Percentiles rank a stretch among this genome's conserved stretches.
Evolutionary conservation across 2,888 invertebrate genomes (phyloP).

Genomic region (Gandaritis pyraliata): DNA sequence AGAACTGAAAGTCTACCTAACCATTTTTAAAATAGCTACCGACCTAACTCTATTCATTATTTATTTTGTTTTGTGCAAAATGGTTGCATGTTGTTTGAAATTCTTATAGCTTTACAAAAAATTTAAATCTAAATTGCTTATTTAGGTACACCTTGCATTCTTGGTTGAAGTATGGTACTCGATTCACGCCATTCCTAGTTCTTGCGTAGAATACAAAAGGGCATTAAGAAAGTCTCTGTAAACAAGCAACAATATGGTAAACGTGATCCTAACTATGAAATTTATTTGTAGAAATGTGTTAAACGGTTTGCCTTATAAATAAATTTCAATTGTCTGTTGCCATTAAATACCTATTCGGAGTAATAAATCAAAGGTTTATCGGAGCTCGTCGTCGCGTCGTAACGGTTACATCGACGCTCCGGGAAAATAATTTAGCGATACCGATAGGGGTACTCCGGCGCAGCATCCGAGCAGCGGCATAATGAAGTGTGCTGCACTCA

Average conservation of each 20-base stretch:
- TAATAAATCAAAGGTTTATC: constrained; percentile 82
- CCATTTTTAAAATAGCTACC: too few species aligned
- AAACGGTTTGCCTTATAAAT: constrained; percentile 76
- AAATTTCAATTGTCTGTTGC: constrained; percentile 82
- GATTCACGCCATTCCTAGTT: constrained; percentile 46
- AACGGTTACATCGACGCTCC: constrained; percentile 72
- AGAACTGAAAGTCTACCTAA: too few species aligned
- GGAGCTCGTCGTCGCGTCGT: constrained; percentile 62
- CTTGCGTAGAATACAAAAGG: constrained; percentile 69
- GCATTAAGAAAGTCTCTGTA: constrained; percentile 60
- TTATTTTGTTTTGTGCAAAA: too few species aligned
- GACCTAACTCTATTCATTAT: too few species aligned
- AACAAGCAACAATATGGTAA: constrained; percentile 68
- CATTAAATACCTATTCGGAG: constrained; percentile 74
- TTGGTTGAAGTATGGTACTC: constrained; percentile 30
- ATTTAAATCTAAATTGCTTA: background rate
- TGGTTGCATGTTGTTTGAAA: too few species aligned
- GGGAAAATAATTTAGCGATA: constrained; percentile 74
- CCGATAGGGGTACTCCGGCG: constrained; percentile 63
- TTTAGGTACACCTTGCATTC: constrained; percentile 12
- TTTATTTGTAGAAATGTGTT: constrained; percentile 71
- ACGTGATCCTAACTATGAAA: constrained; percentile 72
- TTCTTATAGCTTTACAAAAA: background rate
- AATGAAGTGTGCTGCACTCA: constrained; percentile 22
- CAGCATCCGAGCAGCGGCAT: constrained; percentile 26